phyloP scores from a whole-genome alignment of 2,888 invertebrate species.

The Dione juno region DNA sequence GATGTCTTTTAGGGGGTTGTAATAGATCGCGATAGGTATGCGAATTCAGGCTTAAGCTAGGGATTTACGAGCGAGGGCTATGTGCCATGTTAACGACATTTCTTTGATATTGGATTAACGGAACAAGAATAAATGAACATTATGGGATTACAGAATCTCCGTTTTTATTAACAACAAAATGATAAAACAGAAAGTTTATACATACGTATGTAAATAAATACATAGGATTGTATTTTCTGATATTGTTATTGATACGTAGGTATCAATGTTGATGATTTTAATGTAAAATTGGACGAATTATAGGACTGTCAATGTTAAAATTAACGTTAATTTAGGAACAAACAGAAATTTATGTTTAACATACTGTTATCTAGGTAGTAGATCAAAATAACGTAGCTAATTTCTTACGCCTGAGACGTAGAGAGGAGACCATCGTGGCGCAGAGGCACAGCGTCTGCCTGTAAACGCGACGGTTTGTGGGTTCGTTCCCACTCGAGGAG shows the following conservation, averaged over 20 bases:
- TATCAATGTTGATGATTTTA: too few species aligned
- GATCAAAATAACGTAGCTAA: too few species aligned
- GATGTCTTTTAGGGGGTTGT: not conserved
- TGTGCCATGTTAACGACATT: conserved; percentile 26
- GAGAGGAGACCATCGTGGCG: too few species aligned
- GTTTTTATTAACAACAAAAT: conserved; percentile 2
- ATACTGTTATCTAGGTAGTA: too few species aligned
- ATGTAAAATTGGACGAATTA: too few species aligned
- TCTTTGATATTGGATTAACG: conserved; percentile 33
- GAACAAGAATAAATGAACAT: conserved; percentile 25
- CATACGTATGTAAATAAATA: not conserved
- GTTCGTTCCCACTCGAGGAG: too few species aligned
- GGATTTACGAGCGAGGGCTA: conserved; percentile 28
- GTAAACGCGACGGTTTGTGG: too few species aligned
- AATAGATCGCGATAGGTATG: conserved; percentile 18
- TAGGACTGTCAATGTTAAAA: too few species aligned
- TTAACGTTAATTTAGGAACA: too few species aligned
- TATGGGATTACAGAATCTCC: not conserved
- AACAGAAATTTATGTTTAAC: too few species aligned
- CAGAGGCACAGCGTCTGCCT: too few species aligned
- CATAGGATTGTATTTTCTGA: not conserved
- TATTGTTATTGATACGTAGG: not conserved
- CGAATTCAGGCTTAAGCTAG: conserved; percentile 16
- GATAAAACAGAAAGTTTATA: not conserved
- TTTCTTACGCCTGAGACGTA: too few species aligned